phyloP scores from a whole-genome alignment of 2,113 vertebrate species.

The Brachirus orientalis region DNA sequence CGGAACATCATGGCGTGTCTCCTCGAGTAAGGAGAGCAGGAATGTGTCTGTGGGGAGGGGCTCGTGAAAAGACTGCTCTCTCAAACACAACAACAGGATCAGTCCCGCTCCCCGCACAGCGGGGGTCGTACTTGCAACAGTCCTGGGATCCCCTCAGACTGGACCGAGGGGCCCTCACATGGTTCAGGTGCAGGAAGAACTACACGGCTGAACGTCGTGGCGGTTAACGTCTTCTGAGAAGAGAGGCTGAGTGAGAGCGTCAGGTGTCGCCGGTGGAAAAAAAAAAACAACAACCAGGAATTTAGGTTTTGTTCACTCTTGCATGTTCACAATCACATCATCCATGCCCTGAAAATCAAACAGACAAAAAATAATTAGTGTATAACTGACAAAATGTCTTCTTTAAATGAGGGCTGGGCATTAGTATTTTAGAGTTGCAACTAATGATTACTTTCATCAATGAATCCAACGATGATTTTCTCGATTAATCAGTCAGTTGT shows the following conservation, averaged over 20 bases:
- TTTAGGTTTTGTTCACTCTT: slow-evolving; percentile 42
- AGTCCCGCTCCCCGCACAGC: slow-evolving; percentile 73
- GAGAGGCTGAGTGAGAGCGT: slow-evolving; percentile 21
- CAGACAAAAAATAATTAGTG: slow-evolving; percentile 21
- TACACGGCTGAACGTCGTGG: slow-evolving; percentile 32
- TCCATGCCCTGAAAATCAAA: slow-evolving; percentile 49
- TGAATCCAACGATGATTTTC: too few species aligned
- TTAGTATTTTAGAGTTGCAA: too few species aligned
- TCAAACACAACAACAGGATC: slow-evolving; percentile 47
- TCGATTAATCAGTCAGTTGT: too few species aligned
- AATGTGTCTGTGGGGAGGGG: slow-evolving; percentile 50
- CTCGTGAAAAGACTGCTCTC: slow-evolving; percentile 52
- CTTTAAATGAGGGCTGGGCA: too few species aligned
- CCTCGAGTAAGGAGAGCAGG: slow-evolving; percentile 61
- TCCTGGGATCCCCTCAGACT: slow-evolving; percentile 80
- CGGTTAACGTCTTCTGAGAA: slow-evolving; percentile 29
- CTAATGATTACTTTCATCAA: too few species aligned
- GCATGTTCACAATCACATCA: slow-evolving; percentile 59
- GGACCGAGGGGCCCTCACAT: slow-evolving; percentile 82
- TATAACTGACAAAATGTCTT: too few species aligned
- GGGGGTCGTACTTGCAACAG: slow-evolving; percentile 68
- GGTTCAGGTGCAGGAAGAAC: slow-evolving; percentile 72
- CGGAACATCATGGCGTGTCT: slow-evolving; percentile 96
- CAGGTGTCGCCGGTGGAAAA: slow-evolving; percentile 25
- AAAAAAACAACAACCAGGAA: slow-evolving; percentile 29